Base-by-base conservation (phyloP, 2,888 invertebrate genomes). In the Nephrocerus scutellatus region DNA sequence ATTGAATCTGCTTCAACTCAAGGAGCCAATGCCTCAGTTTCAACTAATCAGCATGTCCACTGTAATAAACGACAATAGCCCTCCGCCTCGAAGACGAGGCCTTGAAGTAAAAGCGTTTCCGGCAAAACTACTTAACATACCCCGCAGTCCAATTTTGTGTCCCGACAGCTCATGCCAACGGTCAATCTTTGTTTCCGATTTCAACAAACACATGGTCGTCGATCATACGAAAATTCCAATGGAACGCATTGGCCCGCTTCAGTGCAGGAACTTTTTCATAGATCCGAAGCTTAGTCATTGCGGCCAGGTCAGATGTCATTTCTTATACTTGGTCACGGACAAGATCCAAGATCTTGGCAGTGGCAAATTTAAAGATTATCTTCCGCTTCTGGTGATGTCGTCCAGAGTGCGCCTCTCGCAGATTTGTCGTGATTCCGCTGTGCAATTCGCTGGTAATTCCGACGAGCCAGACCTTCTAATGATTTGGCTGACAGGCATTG, bases 311-410 rank as follows among this genome's bases (percentile, higher is more conserved):
- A 59, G 52, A 19, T 62, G 63, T 20, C 59, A 60, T 12, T 41
- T 55, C 38, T 41, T 62, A 4, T 60, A 60, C 36, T 47, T 66
- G 31, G 44, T 66, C 7, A 50, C 48, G 3, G 51, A 61, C 29
- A 62, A 60, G 40, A 49, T 62, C 4, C 41, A 39, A 3, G 55
- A 58, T 33, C 36, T 54, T n/a, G 55, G 56, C 3, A 49, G 48
- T 39, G 46, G 45, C 1, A 49, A 56, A 13, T 53, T 52, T 29
- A 51, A 56, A 7, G 52, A 62, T 23, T 51, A 56, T 13, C 36
- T 66, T 24, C 63, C 65, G 1, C 24, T 66, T 3, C 38, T 64
- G 3, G 51, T 66, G 1, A 64, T 66, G 66, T 53, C 56, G 1
- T 48, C 56, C 1, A 58, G 59, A 6, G 28, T 61, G 3, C 47